Evolutionary conservation across 2,888 invertebrate genomes (phyloP), one percentile per base, ranked within the genome.

Genomic region (Drosophila demipolita): DNA sequence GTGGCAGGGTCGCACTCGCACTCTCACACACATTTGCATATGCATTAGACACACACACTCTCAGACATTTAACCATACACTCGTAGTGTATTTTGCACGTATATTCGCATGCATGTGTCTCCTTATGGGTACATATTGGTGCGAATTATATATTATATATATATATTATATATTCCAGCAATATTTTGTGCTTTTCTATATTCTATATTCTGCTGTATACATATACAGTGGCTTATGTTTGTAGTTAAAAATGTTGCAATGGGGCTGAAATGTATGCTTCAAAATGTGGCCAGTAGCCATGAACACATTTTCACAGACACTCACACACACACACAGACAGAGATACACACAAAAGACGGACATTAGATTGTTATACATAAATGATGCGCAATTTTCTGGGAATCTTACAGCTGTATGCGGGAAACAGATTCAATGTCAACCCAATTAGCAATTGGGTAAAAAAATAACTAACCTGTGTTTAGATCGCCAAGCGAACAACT

Each of bases 361-460:
- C 74, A 71, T 75, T 66, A 69, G 63, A 82, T 73, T 84, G 82
- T 79, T 90, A 84, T 90, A 87, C 82, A 83, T 87, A 90, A 83
- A 86, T 86, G 76, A 75, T 70, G 65, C 75, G 71, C 80, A 83
- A 66, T 75, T 84, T 42, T 53, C 38, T 49, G 35, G 36, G 36
- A 26, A 36, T 40, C 15, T 70, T 35, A 23, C 52, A 52, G 32
- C 20, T 12, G 38, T 52, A 23, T 32, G 11, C 20, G 9, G 8
- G 7, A 20, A 40, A 9, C n/a, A 26, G 54, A 58, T 38, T 59
- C 64, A 80, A 69, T 67, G 65, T 64, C 52, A 73, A 77, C 66
- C 55, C 61, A 73, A 69, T 80, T 68, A 54, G 15, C 49, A 61
- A 40, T 66, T 57, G 17, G 36, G 11, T 54, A 35, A 17, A 45